A percentile compares a stretch with the other conserved stretches of the same genome.
phyloP scores from a whole-genome alignment of 64 coral and sea anemone genomes.

The Actinia equina region DNA sequence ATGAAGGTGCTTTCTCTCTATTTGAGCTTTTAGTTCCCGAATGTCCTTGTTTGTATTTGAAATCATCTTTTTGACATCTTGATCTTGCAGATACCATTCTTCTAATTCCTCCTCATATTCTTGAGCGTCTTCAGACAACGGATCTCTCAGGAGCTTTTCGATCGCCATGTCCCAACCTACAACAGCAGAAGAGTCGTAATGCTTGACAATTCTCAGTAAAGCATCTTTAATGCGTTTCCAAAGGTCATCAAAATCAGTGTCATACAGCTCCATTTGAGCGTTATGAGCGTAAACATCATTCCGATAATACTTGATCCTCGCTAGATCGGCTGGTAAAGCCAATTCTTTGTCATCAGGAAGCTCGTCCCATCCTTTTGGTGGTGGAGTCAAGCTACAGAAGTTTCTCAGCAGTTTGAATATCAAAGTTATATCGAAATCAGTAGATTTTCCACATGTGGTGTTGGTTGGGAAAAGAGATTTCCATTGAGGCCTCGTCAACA shows the following conservation, averaged over 20 bases:
- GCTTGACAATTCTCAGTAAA: neutral
- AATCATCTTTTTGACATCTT: too few species aligned
- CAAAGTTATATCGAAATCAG: constrained; percentile 17
- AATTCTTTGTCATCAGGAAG: neutral
- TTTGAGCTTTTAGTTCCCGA: too few species aligned
- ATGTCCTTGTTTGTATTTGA: too few species aligned
- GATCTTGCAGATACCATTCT: too few species aligned
- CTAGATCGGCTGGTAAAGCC: constrained; percentile 5
- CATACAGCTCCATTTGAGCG: neutral
- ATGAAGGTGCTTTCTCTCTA: too few species aligned
- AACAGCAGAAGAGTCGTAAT: neutral
- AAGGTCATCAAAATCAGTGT: neutral
- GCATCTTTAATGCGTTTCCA: neutral
- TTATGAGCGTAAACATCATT: neutral
- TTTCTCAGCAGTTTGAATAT: constrained; percentile 20
- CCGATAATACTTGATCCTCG: constrained; percentile 3
- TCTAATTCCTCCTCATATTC: too few species aligned
- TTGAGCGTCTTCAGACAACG: neutral
- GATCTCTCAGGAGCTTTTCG: neutral
- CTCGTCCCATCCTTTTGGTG: neutral
- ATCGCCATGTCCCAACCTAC: neutral
- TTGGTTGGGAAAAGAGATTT: neutral
- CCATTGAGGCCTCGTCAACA: neutral
- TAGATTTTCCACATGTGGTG: constrained; percentile 5
- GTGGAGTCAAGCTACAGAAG: neutral